Percentiles rank a stretch among this genome's conserved stretches.
Conservation (phyloP, 2,113 vertebrate genomes). For the Cyanoderma ruficeps region DNA sequence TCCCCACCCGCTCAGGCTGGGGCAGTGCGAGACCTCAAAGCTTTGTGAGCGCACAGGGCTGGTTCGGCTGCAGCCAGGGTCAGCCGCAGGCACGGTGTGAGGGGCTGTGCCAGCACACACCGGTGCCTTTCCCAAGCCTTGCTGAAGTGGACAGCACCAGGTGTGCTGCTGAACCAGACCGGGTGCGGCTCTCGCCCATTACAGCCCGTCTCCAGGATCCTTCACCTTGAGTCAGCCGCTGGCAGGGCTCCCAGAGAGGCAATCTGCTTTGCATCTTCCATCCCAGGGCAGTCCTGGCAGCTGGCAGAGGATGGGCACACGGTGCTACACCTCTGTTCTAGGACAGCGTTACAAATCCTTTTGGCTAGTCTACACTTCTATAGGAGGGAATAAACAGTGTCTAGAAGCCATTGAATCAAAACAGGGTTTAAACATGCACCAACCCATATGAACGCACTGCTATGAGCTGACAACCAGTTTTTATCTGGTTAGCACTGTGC, state of each 20-base stretch:
- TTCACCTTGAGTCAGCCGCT: neutral
- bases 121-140: neutral
- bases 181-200: neutral
- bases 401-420: neutral
- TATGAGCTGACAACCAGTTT: neutral
- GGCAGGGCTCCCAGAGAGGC: constrained; percentile 24
- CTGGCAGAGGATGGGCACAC: neutral
- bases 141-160: neutral
- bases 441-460: neutral
- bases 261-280: neutral
- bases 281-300: neutral
- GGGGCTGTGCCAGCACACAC: neutral
- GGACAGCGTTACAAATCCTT: neutral
- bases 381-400: neutral
- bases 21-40: neutral
- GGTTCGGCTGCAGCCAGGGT: neutral
- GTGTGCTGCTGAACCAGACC: neutral
- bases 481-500: neutral
- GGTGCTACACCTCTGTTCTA: neutral
- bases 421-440: neutral
- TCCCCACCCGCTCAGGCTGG: neutral
- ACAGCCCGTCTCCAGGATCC: neutral
- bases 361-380: neutral
- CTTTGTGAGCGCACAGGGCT: neutral
- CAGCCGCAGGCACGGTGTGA: neutral